phyloP scores from a whole-genome alignment of 2,797 vertebrate genomes.

The Tokudaia muenninki region DNA sequence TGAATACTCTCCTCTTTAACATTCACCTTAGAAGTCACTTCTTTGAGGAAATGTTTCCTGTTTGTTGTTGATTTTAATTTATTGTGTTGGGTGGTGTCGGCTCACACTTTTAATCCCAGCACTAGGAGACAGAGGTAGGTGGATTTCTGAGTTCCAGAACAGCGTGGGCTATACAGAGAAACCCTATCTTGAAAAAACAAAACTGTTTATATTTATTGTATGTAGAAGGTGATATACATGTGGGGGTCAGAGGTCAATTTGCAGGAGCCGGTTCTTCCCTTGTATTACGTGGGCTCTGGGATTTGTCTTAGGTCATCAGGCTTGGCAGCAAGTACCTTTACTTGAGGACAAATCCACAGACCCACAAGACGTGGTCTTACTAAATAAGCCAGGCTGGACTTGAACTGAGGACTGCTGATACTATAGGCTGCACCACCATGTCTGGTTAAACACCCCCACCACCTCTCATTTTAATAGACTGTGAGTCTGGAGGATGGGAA shows the following conservation, averaged over 20 bases:
- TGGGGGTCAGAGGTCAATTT: background rate
- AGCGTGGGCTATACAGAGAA: background rate
- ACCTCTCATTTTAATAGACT: background rate
- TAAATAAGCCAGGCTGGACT: background rate
- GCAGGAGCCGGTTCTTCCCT: background rate
- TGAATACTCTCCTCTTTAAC: background rate
- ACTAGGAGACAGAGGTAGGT: background rate
- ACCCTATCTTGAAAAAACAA: background rate
- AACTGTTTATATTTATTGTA: background rate
- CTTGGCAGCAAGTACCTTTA: background rate
- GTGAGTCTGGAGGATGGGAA: background rate
- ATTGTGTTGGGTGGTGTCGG: background rate
- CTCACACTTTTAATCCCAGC: no score
- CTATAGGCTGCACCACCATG: background rate
- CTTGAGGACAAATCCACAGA: background rate
- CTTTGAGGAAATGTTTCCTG: slow-evolving; percentile 1
- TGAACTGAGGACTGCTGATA: background rate
- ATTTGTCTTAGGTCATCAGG: no score
- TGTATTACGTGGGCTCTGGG: background rate
- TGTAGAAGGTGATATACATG: background rate
- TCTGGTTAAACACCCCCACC: background rate
- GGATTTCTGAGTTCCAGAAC: background rate
- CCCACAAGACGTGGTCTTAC: background rate
- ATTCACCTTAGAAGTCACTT: background rate
- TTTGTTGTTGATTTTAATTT: background rate